These are phyloP conservation scores for Pelagia noctiluca DNA, from an alignment of 30 jellyfish, hydroid and myxozoan genomes.

Conservation along the genomic window DNA sequence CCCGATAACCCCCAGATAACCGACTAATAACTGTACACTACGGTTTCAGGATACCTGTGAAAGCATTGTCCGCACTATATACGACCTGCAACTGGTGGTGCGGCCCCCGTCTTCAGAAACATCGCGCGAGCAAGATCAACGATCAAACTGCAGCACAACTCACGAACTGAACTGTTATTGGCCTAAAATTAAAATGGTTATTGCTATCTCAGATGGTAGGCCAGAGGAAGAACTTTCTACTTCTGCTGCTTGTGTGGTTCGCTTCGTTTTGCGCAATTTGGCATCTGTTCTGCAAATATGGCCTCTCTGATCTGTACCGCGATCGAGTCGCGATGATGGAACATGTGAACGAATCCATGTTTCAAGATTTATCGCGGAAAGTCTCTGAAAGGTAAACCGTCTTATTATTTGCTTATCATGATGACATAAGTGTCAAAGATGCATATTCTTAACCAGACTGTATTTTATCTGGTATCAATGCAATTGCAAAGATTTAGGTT, in stretches of 20 bases:
- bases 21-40: too few relatives aligned
- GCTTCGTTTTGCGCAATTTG: not conserved
- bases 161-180: too few relatives aligned
- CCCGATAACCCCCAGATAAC: too few relatives aligned
- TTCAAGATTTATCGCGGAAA: not conserved
- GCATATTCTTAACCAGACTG: not conserved
- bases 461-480: not conserved
- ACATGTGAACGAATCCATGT: not conserved
- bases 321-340: not conserved
- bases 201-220: constrained; percentile 1
- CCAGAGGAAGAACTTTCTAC: not conserved
- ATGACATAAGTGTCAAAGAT: not conserved
- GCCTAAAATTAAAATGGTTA: too few relatives aligned
- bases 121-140: too few relatives aligned
- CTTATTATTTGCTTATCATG: too few relatives aligned
- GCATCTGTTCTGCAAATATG: not conserved
- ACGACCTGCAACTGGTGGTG: too few relatives aligned
- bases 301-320: not conserved
- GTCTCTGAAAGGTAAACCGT: not conserved
- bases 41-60: too few relatives aligned
- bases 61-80: too few relatives aligned
- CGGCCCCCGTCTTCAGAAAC: too few relatives aligned
- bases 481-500: not conserved
- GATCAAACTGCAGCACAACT: too few relatives aligned
- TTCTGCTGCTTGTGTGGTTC: not conserved